Percentiles rank a stretch among this genome's conserved stretches.
phyloP scores from a whole-genome alignment of 2,888 invertebrate genomes.

The Patella depressa region DNA sequence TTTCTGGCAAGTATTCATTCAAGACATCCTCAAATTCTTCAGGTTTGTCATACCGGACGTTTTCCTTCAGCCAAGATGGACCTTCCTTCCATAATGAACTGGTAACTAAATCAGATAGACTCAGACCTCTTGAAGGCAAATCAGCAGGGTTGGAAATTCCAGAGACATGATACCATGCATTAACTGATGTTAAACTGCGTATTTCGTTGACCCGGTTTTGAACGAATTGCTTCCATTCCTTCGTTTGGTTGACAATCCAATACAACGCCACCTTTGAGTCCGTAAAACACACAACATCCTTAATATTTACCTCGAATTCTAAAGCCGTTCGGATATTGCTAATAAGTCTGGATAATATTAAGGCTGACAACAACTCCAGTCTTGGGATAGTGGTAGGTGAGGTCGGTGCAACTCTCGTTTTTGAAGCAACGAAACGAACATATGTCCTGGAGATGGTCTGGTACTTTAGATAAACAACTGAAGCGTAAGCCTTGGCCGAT shows the following conservation, averaged over 20 bases:
- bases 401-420: neutral
- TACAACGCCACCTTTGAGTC: neutral
- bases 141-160: slow-evolving; percentile 2
- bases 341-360: neutral
- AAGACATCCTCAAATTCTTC: neutral
- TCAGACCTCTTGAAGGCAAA: neutral
- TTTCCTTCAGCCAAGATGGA: neutral
- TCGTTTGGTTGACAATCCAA: neutral
- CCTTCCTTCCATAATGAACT: slow-evolving; percentile 1
- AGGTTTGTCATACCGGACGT: neutral
- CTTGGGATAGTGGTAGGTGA: neutral
- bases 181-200: neutral
- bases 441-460: neutral
- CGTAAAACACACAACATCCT: neutral
- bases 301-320: neutral
- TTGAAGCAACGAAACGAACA: neutral
- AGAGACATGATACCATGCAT: neutral
- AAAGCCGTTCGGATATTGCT: neutral
- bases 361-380: neutral
- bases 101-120: neutral
- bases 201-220: neutral
- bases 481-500: neutral
- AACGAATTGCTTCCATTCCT: slow-evolving; percentile 6
- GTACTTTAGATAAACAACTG: neutral
- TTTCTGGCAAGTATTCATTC: neutral